Base-by-base conservation (phyloP, 2,888 invertebrate genomes). In the Melangyna quadrimaculata region DNA sequence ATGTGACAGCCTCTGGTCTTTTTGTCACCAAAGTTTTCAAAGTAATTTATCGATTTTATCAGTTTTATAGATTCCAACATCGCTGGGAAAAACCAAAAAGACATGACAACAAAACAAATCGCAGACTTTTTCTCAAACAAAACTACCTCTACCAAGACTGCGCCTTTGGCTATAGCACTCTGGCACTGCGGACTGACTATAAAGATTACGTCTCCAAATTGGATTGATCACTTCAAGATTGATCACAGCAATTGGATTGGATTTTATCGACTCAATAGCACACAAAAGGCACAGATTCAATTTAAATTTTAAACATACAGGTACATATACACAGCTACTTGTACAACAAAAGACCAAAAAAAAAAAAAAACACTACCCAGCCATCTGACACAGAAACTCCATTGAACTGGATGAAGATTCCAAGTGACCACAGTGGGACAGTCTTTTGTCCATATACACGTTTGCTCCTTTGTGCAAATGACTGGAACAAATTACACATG, bases 191-290 rank as follows among this genome's bases (percentile, higher is more conserved):
- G 17, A 51, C 35, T 32, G 37, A 40, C 59, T 14, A 53, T 67
- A 75, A 75, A 75, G 75, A 84, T 75, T 75, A 67, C 67, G 74
- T 75, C 79, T 57, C 59, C 59, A 80, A 80, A 84, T 79, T 80
- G 79, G 84, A 84, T 75, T 84, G 84, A 84, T 84, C 74, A 48
- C 71, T 70, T 32, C 45, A 72, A 79, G 83, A 84, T 84, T 75
- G 83, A 84, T 79, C 71, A 59, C 57, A 10, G 74, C 74, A 84
- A 84, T 84, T 84, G 65, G 65, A 37, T 37, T 65, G 71, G 67
- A 67, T 80, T 71, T 70, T 74, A 83, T 78, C 83, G 84, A 71
- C 59, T 63, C 51, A 40, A 24, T 32, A 12, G 57, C 51, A 17
- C 37, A 17, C 24, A 67, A 24, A 51, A n/a, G n/a, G n/a, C n/a